Percentiles rank a stretch among this genome's conserved stretches.
Conservation (phyloP, 2,113 vertebrate genomes). For the Neoarius graeffei region DNA sequence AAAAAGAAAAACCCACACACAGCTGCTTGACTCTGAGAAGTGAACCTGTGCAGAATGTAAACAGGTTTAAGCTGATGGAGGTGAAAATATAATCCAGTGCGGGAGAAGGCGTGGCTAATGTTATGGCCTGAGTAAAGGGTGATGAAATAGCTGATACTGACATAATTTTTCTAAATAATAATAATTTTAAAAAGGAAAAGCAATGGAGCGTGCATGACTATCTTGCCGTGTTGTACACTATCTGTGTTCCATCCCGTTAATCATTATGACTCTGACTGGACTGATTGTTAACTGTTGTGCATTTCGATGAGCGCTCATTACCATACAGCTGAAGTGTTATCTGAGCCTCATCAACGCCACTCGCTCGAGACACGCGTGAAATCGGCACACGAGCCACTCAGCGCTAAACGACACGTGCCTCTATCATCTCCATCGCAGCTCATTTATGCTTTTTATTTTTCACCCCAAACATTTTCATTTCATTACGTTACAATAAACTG, state of each 20-base stretch:
- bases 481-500: background rate
- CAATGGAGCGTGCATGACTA: background rate
- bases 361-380: slow-evolving; percentile 61
- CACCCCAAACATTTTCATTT: background rate
- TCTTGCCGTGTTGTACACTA: background rate
- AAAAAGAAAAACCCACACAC: background rate
- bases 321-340: slow-evolving; percentile 76
- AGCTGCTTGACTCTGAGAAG: background rate
- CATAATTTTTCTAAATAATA: background rate
- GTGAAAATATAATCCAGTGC: background rate
- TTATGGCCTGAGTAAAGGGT: background rate
- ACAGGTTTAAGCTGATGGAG: background rate
- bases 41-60: background rate
- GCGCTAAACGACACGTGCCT: background rate
- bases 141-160: too few species aligned
- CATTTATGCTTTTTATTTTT: background rate
- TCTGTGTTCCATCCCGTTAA: background rate
- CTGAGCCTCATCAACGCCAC: slow-evolving; percentile 47
- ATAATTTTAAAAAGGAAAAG: too few species aligned
- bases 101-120: background rate
- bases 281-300: slow-evolving; percentile 24
- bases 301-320: slow-evolving; percentile 61
- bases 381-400: slow-evolving; percentile 66
- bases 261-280: slow-evolving; percentile 4
- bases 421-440: slow-evolving; percentile 8